Evolutionary conservation across 2,797 vertebrate species (phyloP).

Genomic region (Anomalospiza imberbis): DNA sequence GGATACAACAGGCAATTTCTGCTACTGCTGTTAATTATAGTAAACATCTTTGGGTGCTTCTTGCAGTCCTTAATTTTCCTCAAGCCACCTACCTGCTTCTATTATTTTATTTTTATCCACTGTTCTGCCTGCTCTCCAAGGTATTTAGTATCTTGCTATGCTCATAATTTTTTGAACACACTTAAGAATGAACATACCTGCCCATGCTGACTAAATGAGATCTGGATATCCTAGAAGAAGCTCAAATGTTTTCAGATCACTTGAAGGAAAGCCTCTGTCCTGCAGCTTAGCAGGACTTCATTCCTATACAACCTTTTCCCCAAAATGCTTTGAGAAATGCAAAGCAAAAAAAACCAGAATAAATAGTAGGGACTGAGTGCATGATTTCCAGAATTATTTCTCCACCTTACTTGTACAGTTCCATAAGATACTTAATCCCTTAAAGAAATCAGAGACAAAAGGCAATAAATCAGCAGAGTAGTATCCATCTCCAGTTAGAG

Average conservation of each 20-base stretch:
- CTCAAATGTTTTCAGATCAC: background rate
- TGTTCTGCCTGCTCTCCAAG: background rate
- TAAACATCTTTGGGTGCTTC: background rate
- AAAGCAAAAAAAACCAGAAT: background rate
- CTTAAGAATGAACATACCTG: background rate
- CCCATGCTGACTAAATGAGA: background rate
- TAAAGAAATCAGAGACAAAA: slow-evolving; percentile 13
- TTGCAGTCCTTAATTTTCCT: background rate
- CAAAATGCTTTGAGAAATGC: background rate
- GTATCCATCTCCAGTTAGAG: background rate
- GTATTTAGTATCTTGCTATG: background rate
- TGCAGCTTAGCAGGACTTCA: background rate
- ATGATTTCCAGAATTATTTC: background rate
- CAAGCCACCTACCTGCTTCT: background rate
- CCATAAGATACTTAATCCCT: background rate
- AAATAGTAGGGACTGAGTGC: background rate
- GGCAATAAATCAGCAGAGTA: background rate
- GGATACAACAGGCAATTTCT: background rate
- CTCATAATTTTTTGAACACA: background rate
- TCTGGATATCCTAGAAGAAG: background rate
- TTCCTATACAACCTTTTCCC: background rate
- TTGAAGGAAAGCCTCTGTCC: background rate
- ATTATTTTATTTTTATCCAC: background rate
- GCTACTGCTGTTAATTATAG: background rate
- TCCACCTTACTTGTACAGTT: background rate